Evolutionary conservation across 1,140 invertebrate species (phyloP), one percentile per base, ranked within the genome.

Genomic region (Paraescarpia echinospica): DNA sequence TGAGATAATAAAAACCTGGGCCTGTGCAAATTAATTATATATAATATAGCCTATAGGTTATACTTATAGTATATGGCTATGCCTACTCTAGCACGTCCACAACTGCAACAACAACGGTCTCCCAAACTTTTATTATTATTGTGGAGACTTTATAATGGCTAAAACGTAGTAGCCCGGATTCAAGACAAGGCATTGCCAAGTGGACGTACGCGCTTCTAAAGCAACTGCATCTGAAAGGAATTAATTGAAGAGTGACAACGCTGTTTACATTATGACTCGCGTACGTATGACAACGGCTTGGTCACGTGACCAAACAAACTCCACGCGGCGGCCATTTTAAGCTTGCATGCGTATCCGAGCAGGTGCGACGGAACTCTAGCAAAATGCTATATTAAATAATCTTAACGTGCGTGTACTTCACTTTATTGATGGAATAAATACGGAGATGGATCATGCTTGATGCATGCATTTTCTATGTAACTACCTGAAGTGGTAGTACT

Each of bases 271-370:
- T 77, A 18, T 27, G 18, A 77, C 9, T 77, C 0, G 59, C 59
- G 59, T 77, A 31, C 59, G 59, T 77, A 77, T 77, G 59, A 77
- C 59, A 77, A 77, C 59, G 59, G 59, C 59, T 77, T 77, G 0
- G 59, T 77, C 59, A 77, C 59, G 59, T 77, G 59, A 77, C 59
- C 59, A 77, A 77, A 77, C 59, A 77, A 77, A 77, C 59, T 77
- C 4, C 12, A 14, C 22, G 59, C 59, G 59, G 59, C 59, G 2
- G 59, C 59, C 59, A 77, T 77, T 77, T 77, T 77, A 77, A 77
- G 59, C 14, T 77, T 2, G 59, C n/a, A n/a, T n/a, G n/a, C 27
- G 59, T 77, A 77, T 4, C 59, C 2, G 59, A 77, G 22, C 59
- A 77, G 59, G 59, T 77, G 59, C 59, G 59, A 18, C 59, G 12